phyloP scores from a whole-genome alignment of 2,888 invertebrate species.

The Lordiphosa andalusiaca region DNA sequence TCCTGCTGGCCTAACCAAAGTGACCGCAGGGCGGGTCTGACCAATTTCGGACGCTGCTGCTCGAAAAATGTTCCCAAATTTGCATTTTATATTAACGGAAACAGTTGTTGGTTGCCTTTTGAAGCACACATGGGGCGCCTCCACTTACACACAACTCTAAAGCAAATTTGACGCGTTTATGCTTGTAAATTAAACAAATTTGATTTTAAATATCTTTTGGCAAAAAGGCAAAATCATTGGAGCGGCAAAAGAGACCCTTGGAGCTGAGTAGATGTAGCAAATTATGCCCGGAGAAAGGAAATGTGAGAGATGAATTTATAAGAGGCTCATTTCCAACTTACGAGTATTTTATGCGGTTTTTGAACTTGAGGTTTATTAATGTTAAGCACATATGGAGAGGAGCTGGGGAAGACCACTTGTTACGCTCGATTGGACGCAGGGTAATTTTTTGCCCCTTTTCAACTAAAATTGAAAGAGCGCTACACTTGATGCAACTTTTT shows the following conservation, averaged over 20 bases:
- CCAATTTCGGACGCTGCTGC: conserved; percentile 44
- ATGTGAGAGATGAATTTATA: conserved; percentile 23
- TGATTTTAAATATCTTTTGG: conserved; percentile 74
- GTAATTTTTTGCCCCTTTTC: not conserved
- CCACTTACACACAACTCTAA: conserved; percentile 53
- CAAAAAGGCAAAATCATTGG: conserved; percentile 35
- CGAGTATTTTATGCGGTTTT: conserved; percentile 36
- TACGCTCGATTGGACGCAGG: conserved; percentile 36
- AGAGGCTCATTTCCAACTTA: conserved; percentile 33
- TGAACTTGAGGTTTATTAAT: conserved; percentile 40
- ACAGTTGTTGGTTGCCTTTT: conserved; percentile 77
- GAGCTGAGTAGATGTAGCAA: conserved; percentile 6
- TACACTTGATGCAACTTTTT: conserved; percentile 16
- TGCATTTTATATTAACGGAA: conserved; percentile 77
- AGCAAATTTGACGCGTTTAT: conserved; percentile 75
- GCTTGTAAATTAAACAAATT: conserved; percentile 75
- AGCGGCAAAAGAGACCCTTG: conserved; percentile 40
- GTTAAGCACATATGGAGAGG: conserved; percentile 29
- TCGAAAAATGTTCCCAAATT: conserved; percentile 68
- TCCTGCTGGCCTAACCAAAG: conserved; percentile 47
- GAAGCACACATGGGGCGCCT: conserved; percentile 42
- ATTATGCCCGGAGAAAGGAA: conserved; percentile 26
- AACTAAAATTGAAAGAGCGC: conserved; percentile 2
- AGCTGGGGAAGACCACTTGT: conserved; percentile 25
- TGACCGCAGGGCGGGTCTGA: conserved; percentile 55